phyloP scores from a whole-genome alignment of 2,888 invertebrate genomes.

The Tigriopus californicus region DNA sequence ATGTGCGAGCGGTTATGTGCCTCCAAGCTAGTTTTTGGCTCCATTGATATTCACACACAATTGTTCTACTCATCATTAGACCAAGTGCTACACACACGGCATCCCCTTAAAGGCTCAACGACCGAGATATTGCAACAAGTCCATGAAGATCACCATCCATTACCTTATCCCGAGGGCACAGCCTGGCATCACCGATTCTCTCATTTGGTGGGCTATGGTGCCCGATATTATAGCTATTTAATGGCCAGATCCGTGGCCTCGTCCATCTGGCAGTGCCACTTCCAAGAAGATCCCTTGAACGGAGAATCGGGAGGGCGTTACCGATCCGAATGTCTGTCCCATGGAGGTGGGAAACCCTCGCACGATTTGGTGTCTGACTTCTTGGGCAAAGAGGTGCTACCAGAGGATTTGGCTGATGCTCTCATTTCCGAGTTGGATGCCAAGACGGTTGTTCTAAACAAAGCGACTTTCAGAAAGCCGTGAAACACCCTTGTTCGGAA shows the following conservation, averaged over 20 bases:
- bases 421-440: slow-evolving; percentile 35
- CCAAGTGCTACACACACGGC: slow-evolving; percentile 50
- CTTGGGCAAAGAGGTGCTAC: slow-evolving; percentile 52
- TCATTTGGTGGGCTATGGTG: slow-evolving; percentile 58
- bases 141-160: neutral
- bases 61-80: slow-evolving; percentile 4
- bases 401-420: slow-evolving; percentile 55
- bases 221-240: slow-evolving; percentile 94
- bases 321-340: slow-evolving; percentile 51
- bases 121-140: neutral
- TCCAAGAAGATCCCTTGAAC: slow-evolving; percentile 54
- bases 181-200: slow-evolving; percentile 10
- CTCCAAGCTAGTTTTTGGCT: neutral
- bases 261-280: slow-evolving; percentile 75
- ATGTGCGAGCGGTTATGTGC: neutral
- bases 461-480: neutral
- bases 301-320: slow-evolving; percentile 48
- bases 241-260: slow-evolving; percentile 83
- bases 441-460: slow-evolving; percentile 7
- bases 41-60: slow-evolving; percentile 9
- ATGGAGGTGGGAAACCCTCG: slow-evolving; percentile 74
- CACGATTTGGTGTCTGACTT: slow-evolving; percentile 56
- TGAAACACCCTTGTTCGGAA: neutral
- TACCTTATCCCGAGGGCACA: slow-evolving; percentile 2
- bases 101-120: neutral